Evolutionary conservation across 2,113 vertebrate genomes (phyloP).

Genomic region (Sialia sialis): DNA sequence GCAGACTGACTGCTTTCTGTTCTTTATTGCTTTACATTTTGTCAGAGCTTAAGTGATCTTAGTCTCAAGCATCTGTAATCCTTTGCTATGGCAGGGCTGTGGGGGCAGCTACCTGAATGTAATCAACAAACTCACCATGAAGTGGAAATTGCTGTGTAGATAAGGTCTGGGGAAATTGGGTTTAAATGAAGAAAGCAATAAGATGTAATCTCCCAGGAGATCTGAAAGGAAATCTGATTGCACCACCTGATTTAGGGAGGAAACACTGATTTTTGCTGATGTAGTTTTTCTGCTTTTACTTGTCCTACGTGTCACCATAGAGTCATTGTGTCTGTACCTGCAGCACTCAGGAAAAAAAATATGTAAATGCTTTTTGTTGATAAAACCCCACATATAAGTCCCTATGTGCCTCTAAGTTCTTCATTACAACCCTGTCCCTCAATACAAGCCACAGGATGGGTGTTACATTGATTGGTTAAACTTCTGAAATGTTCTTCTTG

Average conservation of each 20-base stretch:
- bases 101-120: background rate
- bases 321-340: background rate
- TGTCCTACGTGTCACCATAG: background rate
- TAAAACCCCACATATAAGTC: background rate
- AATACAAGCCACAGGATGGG: background rate
- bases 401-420: background rate
- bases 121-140: background rate
- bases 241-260: background rate
- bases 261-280: background rate
- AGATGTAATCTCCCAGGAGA: background rate
- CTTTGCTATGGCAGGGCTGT: background rate
- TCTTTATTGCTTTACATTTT: background rate
- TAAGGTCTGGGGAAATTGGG: background rate
- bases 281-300: background rate
- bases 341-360: background rate
- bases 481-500: background rate
- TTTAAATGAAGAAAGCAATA: conserved; percentile 6
- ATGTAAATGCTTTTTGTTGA: background rate
- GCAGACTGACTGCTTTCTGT: background rate
- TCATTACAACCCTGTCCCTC: background rate
- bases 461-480: background rate
- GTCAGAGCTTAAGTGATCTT: background rate
- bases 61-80: background rate
- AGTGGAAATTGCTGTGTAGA: background rate
- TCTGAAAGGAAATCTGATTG: conserved; percentile 20